Conservation (phyloP, 2,888 invertebrate genomes). For the Phrixothrix hirtus region DNA sequence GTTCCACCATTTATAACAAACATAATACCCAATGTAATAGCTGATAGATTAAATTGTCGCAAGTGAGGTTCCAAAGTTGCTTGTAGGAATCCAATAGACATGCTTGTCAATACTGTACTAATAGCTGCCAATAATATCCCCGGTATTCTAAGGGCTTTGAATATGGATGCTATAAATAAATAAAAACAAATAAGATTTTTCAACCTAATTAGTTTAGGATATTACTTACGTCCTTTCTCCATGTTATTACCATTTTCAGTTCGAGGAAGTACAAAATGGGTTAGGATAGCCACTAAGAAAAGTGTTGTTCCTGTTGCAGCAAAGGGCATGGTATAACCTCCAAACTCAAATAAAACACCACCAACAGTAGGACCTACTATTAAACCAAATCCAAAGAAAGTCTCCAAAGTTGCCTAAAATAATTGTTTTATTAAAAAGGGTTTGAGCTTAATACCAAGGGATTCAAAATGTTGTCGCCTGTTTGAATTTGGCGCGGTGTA, state of each 20-base stretch:
- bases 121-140: slow-evolving; percentile 71
- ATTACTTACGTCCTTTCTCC: slow-evolving; percentile 66
- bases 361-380: slow-evolving; percentile 92
- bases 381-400: slow-evolving; percentile 84
- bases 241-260: slow-evolving; percentile 61
- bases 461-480: too few relatives aligned
- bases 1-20: slow-evolving; percentile 83
- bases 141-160: slow-evolving; percentile 70
- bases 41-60: slow-evolving; percentile 70
- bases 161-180: slow-evolving; percentile 65
- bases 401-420: slow-evolving; percentile 75
- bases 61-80: slow-evolving; percentile 89
- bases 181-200: too few relatives aligned
- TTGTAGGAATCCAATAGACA: slow-evolving; percentile 85
- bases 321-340: slow-evolving; percentile 81
- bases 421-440: slow-evolving; percentile 1
- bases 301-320: slow-evolving; percentile 76
- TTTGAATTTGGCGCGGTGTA: too few relatives aligned
- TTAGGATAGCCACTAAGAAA: slow-evolving; percentile 75
- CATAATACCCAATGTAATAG: slow-evolving; percentile 74
- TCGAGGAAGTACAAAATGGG: slow-evolving; percentile 72
- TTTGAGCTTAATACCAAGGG: too few relatives aligned
- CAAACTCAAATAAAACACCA: slow-evolving; percentile 77
- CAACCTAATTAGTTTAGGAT: too few relatives aligned
- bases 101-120: slow-evolving; percentile 76